These are phyloP conservation scores for Teleogryllus occipitalis DNA, from an alignment of 1,140 invertebrate genomes.

Conservation along the genomic window DNA sequence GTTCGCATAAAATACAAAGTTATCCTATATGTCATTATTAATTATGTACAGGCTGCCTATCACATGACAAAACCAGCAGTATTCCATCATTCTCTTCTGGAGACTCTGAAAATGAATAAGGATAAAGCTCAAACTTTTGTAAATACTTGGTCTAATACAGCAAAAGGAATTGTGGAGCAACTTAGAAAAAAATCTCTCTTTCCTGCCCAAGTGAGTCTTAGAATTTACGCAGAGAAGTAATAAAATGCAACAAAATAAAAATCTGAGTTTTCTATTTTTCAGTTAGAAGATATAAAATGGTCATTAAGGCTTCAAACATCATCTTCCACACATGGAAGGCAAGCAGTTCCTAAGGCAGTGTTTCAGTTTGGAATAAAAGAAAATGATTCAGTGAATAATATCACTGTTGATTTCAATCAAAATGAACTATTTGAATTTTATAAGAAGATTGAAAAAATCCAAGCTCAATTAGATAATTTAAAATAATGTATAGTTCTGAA, in stretches of 20 bases:
- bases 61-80: conserved; percentile 23
- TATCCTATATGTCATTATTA: not conserved
- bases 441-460: conserved; percentile 17
- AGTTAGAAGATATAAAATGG: conserved; percentile 25
- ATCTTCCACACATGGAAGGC: not conserved
- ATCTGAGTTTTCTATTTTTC: conserved; percentile 10
- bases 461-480: conserved; percentile 11
- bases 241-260: not conserved
- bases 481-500: not conserved
- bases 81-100: conserved; percentile 20
- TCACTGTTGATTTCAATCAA: conserved; percentile 9
- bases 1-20: not conserved
- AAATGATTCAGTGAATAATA: not conserved
- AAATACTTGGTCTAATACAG: conserved; percentile 24
- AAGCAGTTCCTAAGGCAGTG: conserved; percentile 13
- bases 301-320: conserved; percentile 21
- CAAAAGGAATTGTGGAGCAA: conserved; percentile 23
- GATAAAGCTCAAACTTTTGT: conserved; percentile 24
- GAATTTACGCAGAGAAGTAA: not conserved
- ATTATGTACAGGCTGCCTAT: conserved; percentile 23
- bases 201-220: conserved; percentile 20
- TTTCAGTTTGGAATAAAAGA: conserved; percentile 16
- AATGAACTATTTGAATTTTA: conserved; percentile 14
- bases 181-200: conserved; percentile 22
- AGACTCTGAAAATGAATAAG: conserved; percentile 21